Conservation (phyloP, 2,888 invertebrate genomes). For the Hyposoter dolosus region DNA sequence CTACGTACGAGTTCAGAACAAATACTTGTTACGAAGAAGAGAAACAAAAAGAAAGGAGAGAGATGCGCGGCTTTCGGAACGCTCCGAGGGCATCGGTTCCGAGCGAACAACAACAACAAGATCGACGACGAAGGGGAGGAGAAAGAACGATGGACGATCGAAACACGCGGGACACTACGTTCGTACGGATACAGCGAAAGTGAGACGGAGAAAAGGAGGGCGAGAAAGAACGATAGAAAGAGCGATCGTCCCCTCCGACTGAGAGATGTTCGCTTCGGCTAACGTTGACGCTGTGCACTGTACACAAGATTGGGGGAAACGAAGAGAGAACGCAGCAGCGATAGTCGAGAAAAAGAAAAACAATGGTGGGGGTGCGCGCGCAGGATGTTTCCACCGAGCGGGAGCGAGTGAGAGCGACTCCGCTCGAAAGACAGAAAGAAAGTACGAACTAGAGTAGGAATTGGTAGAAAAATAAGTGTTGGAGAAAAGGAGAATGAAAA, state of each 20-base stretch:
- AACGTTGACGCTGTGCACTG: conserved; percentile 12
- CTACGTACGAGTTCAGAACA: neutral
- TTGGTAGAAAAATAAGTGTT: neutral
- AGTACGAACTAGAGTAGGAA: neutral
- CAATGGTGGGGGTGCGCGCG: conserved; percentile 14
- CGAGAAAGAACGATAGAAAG: conserved; percentile 49
- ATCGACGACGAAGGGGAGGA: conserved; percentile 22
- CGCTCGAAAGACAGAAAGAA: neutral
- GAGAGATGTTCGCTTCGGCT: conserved; percentile 13
- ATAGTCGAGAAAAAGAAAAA: neutral
- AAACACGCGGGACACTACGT: conserved; percentile 30
- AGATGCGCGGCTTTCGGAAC: neutral
- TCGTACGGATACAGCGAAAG: conserved; percentile 8
- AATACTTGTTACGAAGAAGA: conserved; percentile 3
- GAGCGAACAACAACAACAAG: conserved; percentile 20
- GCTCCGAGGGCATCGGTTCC: conserved; percentile 12
- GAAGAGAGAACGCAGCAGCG: neutral
- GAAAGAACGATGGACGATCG: conserved; percentile 32
- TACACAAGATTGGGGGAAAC: conserved; percentile 11
- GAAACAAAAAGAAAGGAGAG: neutral
- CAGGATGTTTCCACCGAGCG: neutral
- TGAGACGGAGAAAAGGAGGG: conserved; percentile 33
- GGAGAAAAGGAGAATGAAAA: neutral
- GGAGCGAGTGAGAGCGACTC: neutral
- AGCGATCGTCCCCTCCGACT: conserved; percentile 36